Base-by-base conservation (phyloP, 2,888 invertebrate genomes). In the Synergus itoensis region DNA sequence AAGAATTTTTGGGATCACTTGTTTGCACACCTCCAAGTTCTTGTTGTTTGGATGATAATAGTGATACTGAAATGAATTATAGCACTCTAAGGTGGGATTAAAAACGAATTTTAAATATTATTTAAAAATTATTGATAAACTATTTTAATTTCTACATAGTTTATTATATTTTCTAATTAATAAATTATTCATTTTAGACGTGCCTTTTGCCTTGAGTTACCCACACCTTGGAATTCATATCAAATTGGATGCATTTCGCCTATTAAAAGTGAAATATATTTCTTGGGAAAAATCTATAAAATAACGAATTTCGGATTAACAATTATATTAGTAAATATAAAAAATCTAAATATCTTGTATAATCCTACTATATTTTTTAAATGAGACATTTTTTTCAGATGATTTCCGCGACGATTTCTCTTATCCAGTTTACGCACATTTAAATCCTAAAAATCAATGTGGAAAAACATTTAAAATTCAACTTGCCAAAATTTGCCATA, bases 201-300 rank as follows among this genome's bases (percentile, higher is more conserved):
- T 11, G 65, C 3, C 5, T 41, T 18, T 65, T 65, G 65, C n/a
- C 40, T 18, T 18, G 9, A 41, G 40, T 18, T 18, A 9, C 41
- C 65, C 12, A 65, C 65, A 41, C 65, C 65, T 18, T 65, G 65
- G 65, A 41, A 65, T 65, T 65, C 65, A 12, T 41, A 65, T 65
- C 16, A 40, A 41, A 41, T 43, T 65, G 65, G 65, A n/a, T 65
- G 65, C 41, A 65, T 65, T 4, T 14, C 41, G n/a, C 65, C 65
- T 18, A 65, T 65, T 12, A 65, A 41, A 40, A 41, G 18, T 40
- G 65, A 43, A 65, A 65, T 65, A 8, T 41, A 65, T 43, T 65
- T 65, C 11, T 65, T 65, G 12, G 40, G 40, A 12, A 65, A 65
- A 65, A 5, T 65, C 4, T 65, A 65, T 18, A 43, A n/a, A 43